Evolutionary conservation across 2,888 invertebrate species (phyloP), one percentile per base, ranked within the genome.

Genomic region (Troides aeacus): DNA sequence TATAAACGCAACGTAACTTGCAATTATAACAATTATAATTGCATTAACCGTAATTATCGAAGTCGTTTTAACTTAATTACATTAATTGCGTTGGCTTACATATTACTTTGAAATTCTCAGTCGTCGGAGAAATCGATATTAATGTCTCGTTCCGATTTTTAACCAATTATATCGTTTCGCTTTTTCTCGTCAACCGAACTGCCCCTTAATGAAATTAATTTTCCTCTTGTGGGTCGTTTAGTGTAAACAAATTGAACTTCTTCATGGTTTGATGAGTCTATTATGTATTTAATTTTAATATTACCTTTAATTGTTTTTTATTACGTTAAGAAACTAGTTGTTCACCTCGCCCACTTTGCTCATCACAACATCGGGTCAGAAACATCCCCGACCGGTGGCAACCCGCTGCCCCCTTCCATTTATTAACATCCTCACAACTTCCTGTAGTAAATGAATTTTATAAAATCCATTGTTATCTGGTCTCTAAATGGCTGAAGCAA

Each of bases 1-100:
- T 17, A 46, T 46, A 46, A 46, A 15, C 12, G 63, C 66, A 42
- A 69, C 53, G 59, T 60, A 66, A 66, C 53, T 62, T 36, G 50
- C 62, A 62, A 70, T 70, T 70, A 70, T 46, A 53, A 63, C 62
- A 46, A 66, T 66, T 67, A 67, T 60, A 66, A 57, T 63, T 60
- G 60, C 66, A 66, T 62, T 63, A 62, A 63, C 59, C 21, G 24
- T 60, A 63, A 63, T 70, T 70, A 70, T 46, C 21, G 24, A 64
- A n/a, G 66, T 60, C 17, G 53, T 63, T 70, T 70, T 17, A 60
- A 64, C 63, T 63, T 70, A 53, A 66, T 63, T 64, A 53, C 64
- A 60, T 61, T 70, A 56, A 70, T 70, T 63, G 60, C 53, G 56
- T 30, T 60, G 53, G 7, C 42, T 23, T 62, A 66, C 63, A 36